These are phyloP conservation scores for Laupala kohalensis DNA, from an alignment of 1,140 invertebrate species.

Conservation along the genomic window DNA sequence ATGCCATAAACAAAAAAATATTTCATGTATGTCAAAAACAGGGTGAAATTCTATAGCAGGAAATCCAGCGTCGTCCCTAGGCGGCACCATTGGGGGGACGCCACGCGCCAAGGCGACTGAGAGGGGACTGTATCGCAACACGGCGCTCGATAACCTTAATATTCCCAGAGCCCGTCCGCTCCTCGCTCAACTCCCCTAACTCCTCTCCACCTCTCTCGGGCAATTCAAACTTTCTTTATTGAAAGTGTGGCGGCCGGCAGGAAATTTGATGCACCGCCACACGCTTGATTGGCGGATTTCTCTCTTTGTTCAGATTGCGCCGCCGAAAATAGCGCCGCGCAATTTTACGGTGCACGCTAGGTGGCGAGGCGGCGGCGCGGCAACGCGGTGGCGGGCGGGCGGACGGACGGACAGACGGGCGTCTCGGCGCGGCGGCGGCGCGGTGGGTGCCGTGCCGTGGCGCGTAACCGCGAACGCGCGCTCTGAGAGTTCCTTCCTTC, in stretches of 20 bases:
- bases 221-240: background rate
- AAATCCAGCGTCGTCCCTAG: no score
- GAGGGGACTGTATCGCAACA: background rate
- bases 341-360: background rate
- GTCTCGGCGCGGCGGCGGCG: no score
- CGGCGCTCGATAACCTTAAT: background rate
- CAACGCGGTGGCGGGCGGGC: no score
- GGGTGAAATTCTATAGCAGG: no score
- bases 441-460: no score
- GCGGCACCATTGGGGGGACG: no score
- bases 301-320: background rate
- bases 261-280: background rate
- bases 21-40: no score
- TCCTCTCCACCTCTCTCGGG: background rate
- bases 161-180: background rate
- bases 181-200: no score
- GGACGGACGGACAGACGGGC: no score
- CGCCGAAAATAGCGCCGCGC: background rate
- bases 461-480: no score
- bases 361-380: background rate
- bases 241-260: background rate
- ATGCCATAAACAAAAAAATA: no score
- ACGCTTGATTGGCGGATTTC: background rate
- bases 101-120: background rate
- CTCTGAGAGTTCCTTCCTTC: no score